Evolutionary conservation across 2,113 vertebrate species (phyloP), one percentile per base, ranked within the genome.

Genomic region (Polypterus bichir): DNA sequence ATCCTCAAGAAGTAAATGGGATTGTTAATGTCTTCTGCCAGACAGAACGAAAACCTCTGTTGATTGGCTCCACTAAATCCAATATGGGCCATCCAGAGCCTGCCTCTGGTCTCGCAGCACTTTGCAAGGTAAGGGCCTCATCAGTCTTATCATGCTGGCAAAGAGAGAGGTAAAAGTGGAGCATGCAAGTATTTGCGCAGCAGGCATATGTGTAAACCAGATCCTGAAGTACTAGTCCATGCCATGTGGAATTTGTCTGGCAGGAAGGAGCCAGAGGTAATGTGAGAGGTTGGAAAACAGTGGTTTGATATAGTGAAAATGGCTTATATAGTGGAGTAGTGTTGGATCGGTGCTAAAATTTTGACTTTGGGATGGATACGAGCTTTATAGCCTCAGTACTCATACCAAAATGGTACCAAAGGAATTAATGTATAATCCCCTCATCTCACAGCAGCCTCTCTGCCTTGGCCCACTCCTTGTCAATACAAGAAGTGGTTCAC

Each of bases 41-140:
- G 4, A 68, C 74, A 49, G 63, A 83, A 62, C 76, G 76, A 64
- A 76, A 81, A 0, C 91, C 92, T 0, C 69, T 99, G 70, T 77
- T 97, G 61, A 82, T 98, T 4, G 96, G 96, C 46, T 97, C 96
- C 68, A 92, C 88, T 55, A 99, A 99, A 74, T 97, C 96, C 53
- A 99, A 98, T 79, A 99, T 98, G 95, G 96, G 96, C 27, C 95
- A 98, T 64, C 82, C 95, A 1, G 95, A 99, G 74, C 92, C 94
- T 1, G 94, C 92, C 4, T 93, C 96, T 0, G 96, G 96, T 46
- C 84, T 99, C 54, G 86, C 88, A 4, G 93, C 88, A 0, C 76
- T 99, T 59, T 78, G 83, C 57, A 99, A 99, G 88, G 96, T 93
- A 71, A 83, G 27, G 46, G 11, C 27, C 27, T 27, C 27, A 27